Percentiles rank a stretch among this genome's conserved stretches.
phyloP scores from a whole-genome alignment of 2,113 vertebrate species.

The Scomber scombrus region DNA sequence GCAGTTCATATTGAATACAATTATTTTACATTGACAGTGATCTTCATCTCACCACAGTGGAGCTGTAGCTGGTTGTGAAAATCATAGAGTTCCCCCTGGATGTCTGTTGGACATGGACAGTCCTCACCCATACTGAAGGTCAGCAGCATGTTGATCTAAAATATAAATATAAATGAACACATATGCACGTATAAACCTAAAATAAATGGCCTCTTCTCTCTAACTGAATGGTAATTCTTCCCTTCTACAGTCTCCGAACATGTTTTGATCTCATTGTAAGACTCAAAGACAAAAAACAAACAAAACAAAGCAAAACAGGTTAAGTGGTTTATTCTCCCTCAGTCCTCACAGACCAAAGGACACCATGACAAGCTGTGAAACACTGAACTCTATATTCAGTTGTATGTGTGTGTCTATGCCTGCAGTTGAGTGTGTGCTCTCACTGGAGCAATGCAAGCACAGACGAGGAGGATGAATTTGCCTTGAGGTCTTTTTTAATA shows the following conservation, averaged over 20 bases:
- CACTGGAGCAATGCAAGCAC: constrained; percentile 34
- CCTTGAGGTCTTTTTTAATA: constrained; percentile 37
- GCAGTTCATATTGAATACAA: not conserved
- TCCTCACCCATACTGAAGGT: constrained; percentile 96
- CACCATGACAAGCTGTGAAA: constrained; percentile 51
- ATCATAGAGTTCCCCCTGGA: constrained; percentile 94
- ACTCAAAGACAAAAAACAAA: constrained; percentile 2
- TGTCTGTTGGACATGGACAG: constrained; percentile 94
- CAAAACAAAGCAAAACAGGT: not conserved
- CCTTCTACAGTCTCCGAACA: not conserved
- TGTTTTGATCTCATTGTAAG: not conserved
- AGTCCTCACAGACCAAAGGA: constrained; percentile 32
- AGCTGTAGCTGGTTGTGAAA: constrained; percentile 96
- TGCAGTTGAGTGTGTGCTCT: not conserved
- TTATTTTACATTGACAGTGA: too few species aligned
- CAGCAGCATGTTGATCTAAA: constrained; percentile 97
- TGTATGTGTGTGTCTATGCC: constrained; percentile 25
- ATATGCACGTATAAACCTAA: not conserved
- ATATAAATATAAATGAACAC: constrained; percentile 39
- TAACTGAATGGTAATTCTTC: not conserved
- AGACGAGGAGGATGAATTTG: constrained; percentile 46
- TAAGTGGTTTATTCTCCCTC: constrained; percentile 36
- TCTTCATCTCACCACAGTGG: constrained; percentile 90
- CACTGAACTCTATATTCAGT: constrained; percentile 51
- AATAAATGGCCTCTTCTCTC: not conserved